Base-by-base conservation (phyloP, 2,888 invertebrate species). In the Pachymerium ferrugineum region DNA sequence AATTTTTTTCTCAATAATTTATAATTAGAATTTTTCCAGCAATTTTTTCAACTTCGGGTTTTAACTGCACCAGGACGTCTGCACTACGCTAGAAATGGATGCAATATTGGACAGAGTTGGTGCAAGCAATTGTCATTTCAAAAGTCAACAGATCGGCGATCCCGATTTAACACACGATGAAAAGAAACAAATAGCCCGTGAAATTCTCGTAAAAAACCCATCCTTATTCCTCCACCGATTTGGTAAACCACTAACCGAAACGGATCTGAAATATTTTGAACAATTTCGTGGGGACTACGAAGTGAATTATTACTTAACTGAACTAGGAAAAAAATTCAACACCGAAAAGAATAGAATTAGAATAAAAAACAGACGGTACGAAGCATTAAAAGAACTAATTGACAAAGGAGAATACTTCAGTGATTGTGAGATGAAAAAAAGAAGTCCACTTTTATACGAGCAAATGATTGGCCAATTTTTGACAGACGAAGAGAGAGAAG, bases 361-460 rank as follows among this genome's bases (percentile, higher is more conserved):
- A 79, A 83, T 90, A 0, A 90, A 89, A 82, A 96, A 96, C 81
- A 86, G 94, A 77, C 85, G 96, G 47, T 95, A 88, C 80, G 88
- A 89, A 79, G 95, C 94, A 0, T 83, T 96, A 80, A 88, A 91
- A 79, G 86, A 88, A 79, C 82, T 96, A 77, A 85, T 91, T 42
- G 84, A 86, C 72, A 87, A 89, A 76, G 87, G 88, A 12, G 85
- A 86, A 29, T 97, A 96, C 83, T 97, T 97, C 80, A 90, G 90
- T 81, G 95, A 97, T 81, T 88, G 88, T 75, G 92, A 94, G 85
- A 97, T 97, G 97, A 93, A 94, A 88, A 89, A 88, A 78, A 85
- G 97, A 75, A 93, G 94, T 82, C 97, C 97, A 0, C 85, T 92
- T 73, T 83, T 97, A 0, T 97, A 93, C 83, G 93, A 97, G 77